Base-by-base conservation (phyloP, 2,888 invertebrate species). In the Helobdella robusta region DNA sequence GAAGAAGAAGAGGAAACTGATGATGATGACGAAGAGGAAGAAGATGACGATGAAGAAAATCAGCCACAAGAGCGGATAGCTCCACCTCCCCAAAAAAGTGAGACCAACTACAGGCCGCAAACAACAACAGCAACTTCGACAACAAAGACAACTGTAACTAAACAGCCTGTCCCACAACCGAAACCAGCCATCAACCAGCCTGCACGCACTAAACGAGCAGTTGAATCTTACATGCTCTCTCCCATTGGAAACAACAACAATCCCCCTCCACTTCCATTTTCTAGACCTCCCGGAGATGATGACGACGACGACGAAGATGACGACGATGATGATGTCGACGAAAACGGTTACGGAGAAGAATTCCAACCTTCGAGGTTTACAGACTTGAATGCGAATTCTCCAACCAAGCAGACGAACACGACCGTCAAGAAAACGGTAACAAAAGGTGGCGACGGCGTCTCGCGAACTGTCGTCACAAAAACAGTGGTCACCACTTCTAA, bases 1-100 rank as follows among this genome's bases (percentile, higher is more conserved):
- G n/a, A n/a, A n/a, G 62, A 62, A 25, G 48, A 48, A 2, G 48
- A 46, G n/a, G 62, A 62, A 11, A 35, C 32, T 8, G 60, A 60
- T 1, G 60, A 60, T 1, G 59, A 59, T 4, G 34, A 59, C 4
- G 59, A 59, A 5, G 40, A 36, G 18, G 60, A 60, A 2, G 60
- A 60, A 44, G 60, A 60, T 11, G 50, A 50, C 6, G 62, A 62
- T 28, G 62, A 62, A 32, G 62, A 62, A 30, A 46, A n/a, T n/a
- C n/a, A n/a, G n/a, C 56, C 28, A 30, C 56, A 56, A 30, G 32
- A 56, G 32, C 11, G 11, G 44, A 11, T 56, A n/a, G 56, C 32
- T 30, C 56, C 32, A 30, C 56, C 56, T n/a, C 32, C 56, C 28
- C 56, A 56, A 28, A 56, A 30, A 28, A 30, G 28, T 30, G 56